Conservation (phyloP, 92 coral and sea anemone species). For the Galaxea fascicularis region DNA sequence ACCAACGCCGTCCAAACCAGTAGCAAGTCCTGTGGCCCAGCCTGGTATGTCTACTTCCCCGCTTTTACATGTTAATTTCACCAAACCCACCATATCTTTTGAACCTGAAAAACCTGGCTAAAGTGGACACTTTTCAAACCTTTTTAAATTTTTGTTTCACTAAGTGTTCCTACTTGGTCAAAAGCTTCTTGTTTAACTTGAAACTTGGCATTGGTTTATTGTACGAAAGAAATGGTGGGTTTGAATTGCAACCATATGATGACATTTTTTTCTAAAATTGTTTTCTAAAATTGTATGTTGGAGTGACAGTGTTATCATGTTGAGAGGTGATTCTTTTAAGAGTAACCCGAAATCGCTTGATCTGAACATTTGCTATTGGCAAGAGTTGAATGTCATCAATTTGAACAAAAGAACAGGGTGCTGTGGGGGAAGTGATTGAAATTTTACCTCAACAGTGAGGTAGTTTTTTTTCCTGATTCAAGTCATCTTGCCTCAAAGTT, state of each 20-base stretch:
- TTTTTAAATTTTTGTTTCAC: background rate
- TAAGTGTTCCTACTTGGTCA: background rate
- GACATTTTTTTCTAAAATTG: too few species aligned
- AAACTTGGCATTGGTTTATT: background rate
- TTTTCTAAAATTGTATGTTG: too few species aligned
- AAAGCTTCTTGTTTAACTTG: background rate
- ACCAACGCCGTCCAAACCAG: conserved; percentile 87
- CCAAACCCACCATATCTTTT: conserved; percentile 49
- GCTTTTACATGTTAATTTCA: background rate
- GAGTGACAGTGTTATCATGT: background rate
- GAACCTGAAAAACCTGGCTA: conserved; percentile 3
- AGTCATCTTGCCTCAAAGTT: background rate
- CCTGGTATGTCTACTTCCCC: conserved; percentile 84
- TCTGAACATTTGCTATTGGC: too few species aligned
- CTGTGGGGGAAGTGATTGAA: too few species aligned
- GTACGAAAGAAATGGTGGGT: conserved; percentile 48
- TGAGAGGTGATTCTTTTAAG: too few species aligned
- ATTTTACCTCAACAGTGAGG: too few species aligned
- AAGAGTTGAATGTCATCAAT: too few species aligned
- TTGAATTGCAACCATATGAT: background rate
- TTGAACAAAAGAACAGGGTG: too few species aligned
- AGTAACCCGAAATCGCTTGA: too few species aligned
- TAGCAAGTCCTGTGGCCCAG: conserved; percentile 61
- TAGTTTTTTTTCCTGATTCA: too few species aligned
- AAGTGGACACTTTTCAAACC: background rate